phyloP scores from a whole-genome alignment of 2,113 vertebrate species.

The Chaenocephalus aceratus region DNA sequence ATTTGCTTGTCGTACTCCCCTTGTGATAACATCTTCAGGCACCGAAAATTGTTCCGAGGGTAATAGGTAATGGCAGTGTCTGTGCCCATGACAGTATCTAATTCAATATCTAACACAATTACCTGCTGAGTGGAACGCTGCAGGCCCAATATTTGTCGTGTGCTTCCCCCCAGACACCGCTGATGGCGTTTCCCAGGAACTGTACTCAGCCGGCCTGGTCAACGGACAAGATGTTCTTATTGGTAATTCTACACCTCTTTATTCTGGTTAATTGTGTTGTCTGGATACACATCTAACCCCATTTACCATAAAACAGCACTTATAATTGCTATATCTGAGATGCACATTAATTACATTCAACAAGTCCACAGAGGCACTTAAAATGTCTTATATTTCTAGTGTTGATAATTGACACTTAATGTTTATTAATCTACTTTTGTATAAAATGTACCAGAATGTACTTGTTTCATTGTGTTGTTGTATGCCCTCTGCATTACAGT shows the following conservation, averaged over 20 bases:
- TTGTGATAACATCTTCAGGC: slow-evolving; percentile 28
- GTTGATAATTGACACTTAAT: not conserved
- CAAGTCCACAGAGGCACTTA: not conserved
- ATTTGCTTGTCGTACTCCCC: slow-evolving; percentile 9
- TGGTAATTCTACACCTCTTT: slow-evolving; percentile 85
- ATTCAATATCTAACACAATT: slow-evolving; percentile 50
- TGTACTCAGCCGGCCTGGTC: slow-evolving; percentile 97
- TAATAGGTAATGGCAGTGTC: slow-evolving; percentile 30
- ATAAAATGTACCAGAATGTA: not conserved
- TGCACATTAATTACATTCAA: not conserved
- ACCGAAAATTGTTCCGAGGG: slow-evolving; percentile 16
- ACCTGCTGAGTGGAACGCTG: slow-evolving; percentile 39
- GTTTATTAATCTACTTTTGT: not conserved
- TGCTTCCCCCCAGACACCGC: slow-evolving; percentile 90
- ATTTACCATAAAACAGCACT: not conserved
- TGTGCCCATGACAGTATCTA: slow-evolving; percentile 37
- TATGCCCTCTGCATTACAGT: slow-evolving; percentile 83
- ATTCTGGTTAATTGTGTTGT: slow-evolving; percentile 9
- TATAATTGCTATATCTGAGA: not conserved
- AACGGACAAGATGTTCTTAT: slow-evolving; percentile 95
- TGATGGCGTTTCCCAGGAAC: slow-evolving; percentile 98
- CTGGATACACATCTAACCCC: not conserved
- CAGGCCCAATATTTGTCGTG: slow-evolving; percentile 43
- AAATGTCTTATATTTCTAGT: not conserved
- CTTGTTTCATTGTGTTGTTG: slow-evolving; percentile 14